These are phyloP conservation scores for Neotoma lepida DNA, from an alignment of 2,113 vertebrate genomes.

Conservation along the genomic window DNA sequence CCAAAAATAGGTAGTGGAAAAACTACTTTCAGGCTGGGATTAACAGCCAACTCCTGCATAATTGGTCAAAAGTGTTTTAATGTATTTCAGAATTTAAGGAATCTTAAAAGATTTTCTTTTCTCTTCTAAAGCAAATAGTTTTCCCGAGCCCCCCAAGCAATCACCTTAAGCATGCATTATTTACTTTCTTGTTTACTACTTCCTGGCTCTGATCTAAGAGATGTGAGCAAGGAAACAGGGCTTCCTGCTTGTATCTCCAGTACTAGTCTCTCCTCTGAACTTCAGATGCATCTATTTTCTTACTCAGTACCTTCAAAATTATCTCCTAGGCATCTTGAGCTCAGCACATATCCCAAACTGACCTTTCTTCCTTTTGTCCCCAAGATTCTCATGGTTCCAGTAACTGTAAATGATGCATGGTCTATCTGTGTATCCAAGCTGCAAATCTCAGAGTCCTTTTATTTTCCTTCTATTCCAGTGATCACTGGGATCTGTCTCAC, in stretches of 20 bases:
- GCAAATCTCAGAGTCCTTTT: neutral
- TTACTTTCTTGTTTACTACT: conserved; percentile 32
- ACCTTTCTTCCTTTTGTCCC: neutral
- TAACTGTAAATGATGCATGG: neutral
- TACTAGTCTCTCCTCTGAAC: neutral
- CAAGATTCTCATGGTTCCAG: neutral
- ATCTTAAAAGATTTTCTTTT: conserved; percentile 56
- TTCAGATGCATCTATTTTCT: neutral
- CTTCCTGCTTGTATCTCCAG: neutral
- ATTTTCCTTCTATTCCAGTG: neutral
- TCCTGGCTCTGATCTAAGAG: neutral
- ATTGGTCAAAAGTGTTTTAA: conserved; percentile 47
- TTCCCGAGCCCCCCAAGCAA: neutral
- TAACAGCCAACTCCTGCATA: conserved; percentile 47
- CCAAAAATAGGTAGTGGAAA: conserved; percentile 50
- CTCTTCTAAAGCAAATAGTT: conserved; percentile 42
- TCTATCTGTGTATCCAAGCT: too few relatives aligned
- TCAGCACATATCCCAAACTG: neutral
- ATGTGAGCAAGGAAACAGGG: neutral
- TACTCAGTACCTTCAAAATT: neutral
- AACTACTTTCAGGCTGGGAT: conserved; percentile 45
- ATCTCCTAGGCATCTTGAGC: neutral
- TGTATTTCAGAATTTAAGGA: conserved; percentile 56
- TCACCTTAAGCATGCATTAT: conserved; percentile 44
- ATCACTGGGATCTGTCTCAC: neutral